phyloP scores from a whole-genome alignment of 1,140 invertebrate genomes.

The Procambarus virginalis region DNA sequence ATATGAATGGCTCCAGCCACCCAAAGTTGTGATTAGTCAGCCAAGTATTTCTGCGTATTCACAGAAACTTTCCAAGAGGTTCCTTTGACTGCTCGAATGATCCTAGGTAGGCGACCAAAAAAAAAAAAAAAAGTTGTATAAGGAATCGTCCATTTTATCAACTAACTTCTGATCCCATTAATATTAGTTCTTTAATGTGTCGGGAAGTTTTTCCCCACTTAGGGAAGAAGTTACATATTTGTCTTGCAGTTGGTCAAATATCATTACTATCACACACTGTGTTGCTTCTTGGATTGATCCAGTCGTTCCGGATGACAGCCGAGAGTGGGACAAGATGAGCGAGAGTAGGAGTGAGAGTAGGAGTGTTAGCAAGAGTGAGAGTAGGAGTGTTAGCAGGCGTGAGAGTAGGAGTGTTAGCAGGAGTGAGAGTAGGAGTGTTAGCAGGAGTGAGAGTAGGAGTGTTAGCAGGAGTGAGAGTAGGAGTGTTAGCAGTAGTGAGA shows the following conservation, averaged over 20 bases:
- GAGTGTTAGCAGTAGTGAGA: too few relatives aligned
- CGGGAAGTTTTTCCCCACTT: background rate
- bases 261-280: background rate
- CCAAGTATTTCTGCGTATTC: constrained; percentile 53
- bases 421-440: too few relatives aligned
- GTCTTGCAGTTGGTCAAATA: background rate
- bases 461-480: too few relatives aligned
- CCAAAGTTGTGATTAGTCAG: constrained; percentile 60
- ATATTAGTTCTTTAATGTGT: constrained; percentile 8
- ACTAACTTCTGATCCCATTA: constrained; percentile 32
- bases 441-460: too few relatives aligned
- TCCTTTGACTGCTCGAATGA: constrained; percentile 49
- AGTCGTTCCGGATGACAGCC: too few relatives aligned
- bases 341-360: background rate
- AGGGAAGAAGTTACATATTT: background rate
- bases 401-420: too few relatives aligned
- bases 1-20: constrained; percentile 55
- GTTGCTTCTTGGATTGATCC: background rate
- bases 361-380: background rate
- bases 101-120: constrained; percentile 1
- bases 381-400: too few relatives aligned
- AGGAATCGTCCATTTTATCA: constrained; percentile 21
- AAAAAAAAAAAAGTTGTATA: background rate
- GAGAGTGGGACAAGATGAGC: background rate
- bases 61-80: constrained; percentile 51